Base-by-base conservation (phyloP, 2,797 vertebrate species). In the Hippopotamyrus pictus region DNA sequence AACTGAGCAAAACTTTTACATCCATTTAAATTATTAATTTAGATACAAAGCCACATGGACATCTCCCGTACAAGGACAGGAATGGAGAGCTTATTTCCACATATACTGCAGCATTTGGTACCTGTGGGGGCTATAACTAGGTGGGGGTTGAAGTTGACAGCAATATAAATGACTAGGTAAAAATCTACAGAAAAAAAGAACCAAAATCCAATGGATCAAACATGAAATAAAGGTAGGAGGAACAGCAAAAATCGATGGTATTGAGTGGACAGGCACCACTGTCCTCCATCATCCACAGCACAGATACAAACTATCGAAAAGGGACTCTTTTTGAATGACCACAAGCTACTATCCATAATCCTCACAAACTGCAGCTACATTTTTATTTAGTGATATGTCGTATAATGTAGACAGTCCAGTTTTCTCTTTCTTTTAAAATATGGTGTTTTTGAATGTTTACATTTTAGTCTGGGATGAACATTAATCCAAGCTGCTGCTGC, bases 141-240 rank as follows among this genome's bases (percentile, higher is more conserved):
- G 76, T 82, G 41, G 76, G 41, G 76, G 37, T 46, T 82, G 41
- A 46, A 3, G 76, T 82, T 82, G 76, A 82, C 76, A 82, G 76
- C 7, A 82, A 82, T 44, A 82, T 82, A 82, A 46, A 82, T 82
- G 76, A 46, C 76, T 82, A n/a, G 76, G 41, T 46, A 82, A 82
- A 46, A 82, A 46, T 82, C 76, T 82, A 22, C 76, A 46, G 76
- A 82, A 82, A 46, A 46, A 79, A 79, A 79, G 73, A 44, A 46
- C 3, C 41, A 19, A 82, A 82, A 46, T 82, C 76, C 76, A 82
- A 82, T 82, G 76, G 76, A 82, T 82, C 76, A 82, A 82, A 82
- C 76, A 82, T 17, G 19, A 82, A 82, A 82, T 46, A 46, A 82
- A 46, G 41, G 41, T 82, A 44, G 19, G 46, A 82, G 19, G 76